A percentile compares a stretch with the other conserved stretches of the same genome.
Conservation (phyloP, 2,888 invertebrate genomes). For the Philaethria dido region DNA sequence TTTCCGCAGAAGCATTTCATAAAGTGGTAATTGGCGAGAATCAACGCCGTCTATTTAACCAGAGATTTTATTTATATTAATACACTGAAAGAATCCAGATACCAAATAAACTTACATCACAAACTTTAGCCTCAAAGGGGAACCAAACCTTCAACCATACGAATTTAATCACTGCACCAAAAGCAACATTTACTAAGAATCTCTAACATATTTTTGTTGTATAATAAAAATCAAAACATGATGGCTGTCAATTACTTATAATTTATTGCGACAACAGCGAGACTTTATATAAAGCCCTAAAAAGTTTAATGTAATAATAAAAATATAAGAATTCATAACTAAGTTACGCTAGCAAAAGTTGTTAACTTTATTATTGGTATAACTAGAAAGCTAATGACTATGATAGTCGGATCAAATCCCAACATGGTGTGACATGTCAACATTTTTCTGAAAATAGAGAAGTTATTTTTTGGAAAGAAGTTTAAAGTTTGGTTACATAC, state of each 20-base stretch:
- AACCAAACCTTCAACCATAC: background rate
- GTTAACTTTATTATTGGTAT: background rate
- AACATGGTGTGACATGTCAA: too few relatives aligned
- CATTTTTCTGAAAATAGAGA: too few relatives aligned
- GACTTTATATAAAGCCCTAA: background rate
- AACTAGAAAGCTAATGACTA: background rate
- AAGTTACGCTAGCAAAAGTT: background rate
- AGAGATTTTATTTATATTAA: too few relatives aligned
- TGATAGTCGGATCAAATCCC: background rate
- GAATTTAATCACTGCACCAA: background rate
- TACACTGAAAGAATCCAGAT: too few relatives aligned
- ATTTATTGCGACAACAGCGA: slow-evolving; percentile 4
- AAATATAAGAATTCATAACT: background rate
- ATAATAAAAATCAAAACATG: background rate
- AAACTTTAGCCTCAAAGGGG: background rate
- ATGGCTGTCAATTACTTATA: background rate
- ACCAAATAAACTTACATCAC: background rate
- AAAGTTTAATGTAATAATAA: background rate
- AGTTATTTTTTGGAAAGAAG: too few relatives aligned
- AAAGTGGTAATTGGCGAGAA: too few relatives aligned
- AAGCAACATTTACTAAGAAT: background rate
- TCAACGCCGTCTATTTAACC: too few relatives aligned
- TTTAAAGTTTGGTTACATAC: too few relatives aligned
- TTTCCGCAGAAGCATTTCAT: too few relatives aligned
- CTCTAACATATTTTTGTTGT: background rate